Percentiles rank a stretch among this genome's conserved stretches.
phyloP scores from a whole-genome alignment of 2,113 vertebrate genomes.

The Ornithorhynchus anatinus region DNA sequence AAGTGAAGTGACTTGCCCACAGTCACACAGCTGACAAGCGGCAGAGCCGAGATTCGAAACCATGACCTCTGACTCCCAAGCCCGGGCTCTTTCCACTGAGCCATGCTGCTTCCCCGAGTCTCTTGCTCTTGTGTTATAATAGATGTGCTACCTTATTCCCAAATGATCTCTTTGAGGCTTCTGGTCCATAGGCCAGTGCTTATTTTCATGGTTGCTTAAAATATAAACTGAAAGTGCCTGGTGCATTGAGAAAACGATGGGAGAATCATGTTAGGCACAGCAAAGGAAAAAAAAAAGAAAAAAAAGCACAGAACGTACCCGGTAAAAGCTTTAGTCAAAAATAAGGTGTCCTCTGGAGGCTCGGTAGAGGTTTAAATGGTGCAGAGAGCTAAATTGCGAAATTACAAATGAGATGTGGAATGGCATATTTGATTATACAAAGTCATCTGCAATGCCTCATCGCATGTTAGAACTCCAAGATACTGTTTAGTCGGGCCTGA shows the following conservation, averaged over 20 bases:
- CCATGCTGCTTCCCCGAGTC: too few relatives aligned
- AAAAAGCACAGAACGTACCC: conserved; percentile 50
- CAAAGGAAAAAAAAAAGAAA: conserved; percentile 50
- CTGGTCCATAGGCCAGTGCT: neutral
- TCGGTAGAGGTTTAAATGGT: conserved; percentile 55
- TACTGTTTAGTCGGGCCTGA: conserved; percentile 26
- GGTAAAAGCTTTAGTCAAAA: conserved; percentile 49
- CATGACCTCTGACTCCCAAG: too few relatives aligned
- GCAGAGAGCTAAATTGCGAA: conserved; percentile 58
- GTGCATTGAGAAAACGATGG: conserved; percentile 32
- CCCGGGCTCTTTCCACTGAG: too few relatives aligned
- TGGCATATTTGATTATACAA: conserved; percentile 54
- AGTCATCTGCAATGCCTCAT: conserved; percentile 49
- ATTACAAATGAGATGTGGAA: conserved; percentile 56
- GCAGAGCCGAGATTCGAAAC: too few relatives aligned
- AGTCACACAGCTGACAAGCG: too few relatives aligned
- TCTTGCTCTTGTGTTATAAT: too few relatives aligned
- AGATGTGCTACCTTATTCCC: too few relatives aligned
- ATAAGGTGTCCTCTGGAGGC: conserved; percentile 43
- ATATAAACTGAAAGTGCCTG: conserved; percentile 31
- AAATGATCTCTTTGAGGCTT: too few relatives aligned
- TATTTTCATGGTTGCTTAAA: conserved; percentile 32
- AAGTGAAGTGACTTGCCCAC: too few relatives aligned
- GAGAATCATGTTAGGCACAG: conserved; percentile 51
- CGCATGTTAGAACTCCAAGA: conserved; percentile 34